phyloP scores from a whole-genome alignment of 1,140 invertebrate genomes.

The Monomorium pharaonis region DNA sequence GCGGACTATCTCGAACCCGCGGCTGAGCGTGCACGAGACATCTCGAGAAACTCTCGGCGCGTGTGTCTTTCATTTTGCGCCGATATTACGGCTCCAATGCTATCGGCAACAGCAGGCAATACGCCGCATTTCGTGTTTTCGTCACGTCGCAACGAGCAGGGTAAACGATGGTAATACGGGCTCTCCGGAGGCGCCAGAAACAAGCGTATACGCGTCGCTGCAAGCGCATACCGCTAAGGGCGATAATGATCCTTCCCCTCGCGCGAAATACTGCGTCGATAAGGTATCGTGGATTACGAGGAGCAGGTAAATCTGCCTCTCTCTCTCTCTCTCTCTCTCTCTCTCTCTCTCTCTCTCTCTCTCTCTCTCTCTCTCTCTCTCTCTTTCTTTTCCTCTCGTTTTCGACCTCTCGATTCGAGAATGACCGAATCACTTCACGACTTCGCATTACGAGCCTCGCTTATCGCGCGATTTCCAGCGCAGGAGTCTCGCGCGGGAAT shows the following conservation, averaged over 20 bases:
- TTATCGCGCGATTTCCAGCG: conserved; percentile 1
- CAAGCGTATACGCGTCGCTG: background rate
- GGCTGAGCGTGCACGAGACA: background rate
- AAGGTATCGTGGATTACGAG: conserved; percentile 8
- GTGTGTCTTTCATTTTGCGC: conserved; percentile 1
- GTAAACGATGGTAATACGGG: conserved; percentile 10
- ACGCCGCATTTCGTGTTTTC: background rate
- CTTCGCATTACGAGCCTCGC: conserved; percentile 16
- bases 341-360: background rate
- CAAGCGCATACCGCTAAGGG: background rate
- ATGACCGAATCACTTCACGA: conserved; percentile 7
- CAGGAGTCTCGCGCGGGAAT: background rate
- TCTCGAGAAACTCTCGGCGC: conserved; percentile 13
- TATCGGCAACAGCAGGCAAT: conserved; percentile 5
- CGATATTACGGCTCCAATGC: conserved; percentile 2
- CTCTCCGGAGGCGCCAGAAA: background rate
- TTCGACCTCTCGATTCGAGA: background rate
- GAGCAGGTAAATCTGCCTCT: background rate
- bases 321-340: background rate
- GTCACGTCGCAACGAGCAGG: background rate
- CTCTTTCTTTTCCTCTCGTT: background rate
- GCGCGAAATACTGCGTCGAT: conserved; percentile 24
- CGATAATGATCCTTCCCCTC: conserved; percentile 23
- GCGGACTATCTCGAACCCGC: background rate
- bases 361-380: background rate